phyloP scores from a whole-genome alignment of 2,888 invertebrate genomes.

The Leptura quadrifasciata region DNA sequence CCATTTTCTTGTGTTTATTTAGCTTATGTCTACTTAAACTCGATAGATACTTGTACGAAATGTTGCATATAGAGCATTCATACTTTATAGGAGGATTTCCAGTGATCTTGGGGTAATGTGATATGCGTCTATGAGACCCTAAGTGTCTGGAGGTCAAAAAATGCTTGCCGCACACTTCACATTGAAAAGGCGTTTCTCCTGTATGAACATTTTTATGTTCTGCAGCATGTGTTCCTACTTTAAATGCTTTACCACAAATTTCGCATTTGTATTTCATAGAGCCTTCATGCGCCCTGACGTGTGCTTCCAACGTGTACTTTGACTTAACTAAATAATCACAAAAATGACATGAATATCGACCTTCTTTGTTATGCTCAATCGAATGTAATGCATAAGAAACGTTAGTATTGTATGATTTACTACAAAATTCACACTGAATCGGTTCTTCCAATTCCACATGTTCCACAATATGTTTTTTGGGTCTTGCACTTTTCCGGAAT shows the following conservation, averaged over 20 bases:
- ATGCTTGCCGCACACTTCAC: slow-evolving; percentile 75
- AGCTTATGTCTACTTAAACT: slow-evolving; percentile 71
- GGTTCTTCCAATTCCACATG: slow-evolving; percentile 13
- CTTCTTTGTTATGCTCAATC: slow-evolving; percentile 61
- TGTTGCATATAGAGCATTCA: slow-evolving; percentile 74
- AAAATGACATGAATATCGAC: slow-evolving; percentile 64
- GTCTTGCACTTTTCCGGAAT: not conserved
- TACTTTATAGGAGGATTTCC: slow-evolving; percentile 66
- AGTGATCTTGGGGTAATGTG: slow-evolving; percentile 72
- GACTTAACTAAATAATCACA: slow-evolving; percentile 63
- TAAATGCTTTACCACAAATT: slow-evolving; percentile 73
- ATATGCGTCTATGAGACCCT: slow-evolving; percentile 73
- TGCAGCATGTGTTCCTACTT: slow-evolving; percentile 66
- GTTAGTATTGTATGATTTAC: slow-evolving; percentile 72
- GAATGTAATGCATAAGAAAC: slow-evolving; percentile 63
- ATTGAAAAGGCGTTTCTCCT: slow-evolving; percentile 73
- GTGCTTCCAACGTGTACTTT: slow-evolving; percentile 67
- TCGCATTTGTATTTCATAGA: slow-evolving; percentile 66
- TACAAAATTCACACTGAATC: slow-evolving; percentile 64
- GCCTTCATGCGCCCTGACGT: slow-evolving; percentile 72
- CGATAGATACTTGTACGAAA: slow-evolving; percentile 67
- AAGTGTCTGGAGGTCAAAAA: slow-evolving; percentile 74
- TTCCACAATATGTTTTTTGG: slow-evolving; percentile 1
- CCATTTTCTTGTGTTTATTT: slow-evolving; percentile 67
- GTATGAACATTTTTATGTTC: slow-evolving; percentile 66